Evolutionary conservation across 1,140 invertebrate genomes (phyloP).

Genomic region (Pissodes strobi): DNA sequence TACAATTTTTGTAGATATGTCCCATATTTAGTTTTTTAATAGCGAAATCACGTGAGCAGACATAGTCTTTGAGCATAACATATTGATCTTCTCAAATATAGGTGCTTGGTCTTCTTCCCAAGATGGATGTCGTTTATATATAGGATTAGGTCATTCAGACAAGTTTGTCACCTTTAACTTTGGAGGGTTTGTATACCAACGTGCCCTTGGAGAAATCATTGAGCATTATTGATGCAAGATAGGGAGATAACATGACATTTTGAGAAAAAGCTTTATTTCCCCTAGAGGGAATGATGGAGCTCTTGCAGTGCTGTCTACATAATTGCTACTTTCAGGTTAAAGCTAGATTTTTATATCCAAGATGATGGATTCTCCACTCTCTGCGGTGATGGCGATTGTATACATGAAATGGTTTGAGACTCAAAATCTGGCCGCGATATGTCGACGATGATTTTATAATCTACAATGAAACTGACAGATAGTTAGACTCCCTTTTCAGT

Average conservation of each 20-base stretch:
- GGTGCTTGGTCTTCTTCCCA: no score
- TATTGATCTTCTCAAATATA: no score
- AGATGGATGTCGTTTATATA: no score
- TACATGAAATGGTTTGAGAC: conserved; percentile 8
- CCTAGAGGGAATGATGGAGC: conserved; percentile 5
- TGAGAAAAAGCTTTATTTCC: neutral
- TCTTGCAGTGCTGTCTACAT: conserved; percentile 7
- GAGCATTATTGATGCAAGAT: no score
- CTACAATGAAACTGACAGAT: neutral
- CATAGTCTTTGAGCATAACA: no score
- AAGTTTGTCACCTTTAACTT: no score
- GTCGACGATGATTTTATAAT: neutral
- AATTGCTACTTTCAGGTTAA: conserved; percentile 1
- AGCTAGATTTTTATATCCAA: neutral
- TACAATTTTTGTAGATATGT: no score
- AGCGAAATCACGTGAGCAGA: no score
- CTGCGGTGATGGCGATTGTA: conserved; percentile 1
- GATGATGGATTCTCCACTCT: neutral
- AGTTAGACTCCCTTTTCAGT: neutral
- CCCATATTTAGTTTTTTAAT: no score
- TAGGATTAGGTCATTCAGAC: conserved; percentile 1
- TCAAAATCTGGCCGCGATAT: neutral
- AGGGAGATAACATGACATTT: neutral
- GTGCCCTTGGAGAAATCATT: conserved; percentile 7
- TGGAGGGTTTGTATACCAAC: neutral